These are phyloP conservation scores for Shinisaurus crocodilurus DNA, from an alignment of 2,113 vertebrate species.

Conservation along the genomic window DNA sequence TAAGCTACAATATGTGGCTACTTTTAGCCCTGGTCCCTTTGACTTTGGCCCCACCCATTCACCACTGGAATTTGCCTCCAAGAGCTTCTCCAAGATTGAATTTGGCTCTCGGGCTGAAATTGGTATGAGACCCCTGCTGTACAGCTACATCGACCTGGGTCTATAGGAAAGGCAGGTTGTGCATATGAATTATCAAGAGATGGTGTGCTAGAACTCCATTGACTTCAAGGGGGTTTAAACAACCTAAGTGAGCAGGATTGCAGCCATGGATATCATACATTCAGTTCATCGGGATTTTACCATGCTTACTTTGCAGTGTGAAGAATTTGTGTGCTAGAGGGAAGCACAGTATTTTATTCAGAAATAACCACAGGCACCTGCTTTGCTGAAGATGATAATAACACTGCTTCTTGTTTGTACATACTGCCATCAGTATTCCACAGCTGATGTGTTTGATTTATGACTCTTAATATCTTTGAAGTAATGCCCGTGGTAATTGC, in stretches of 20 bases:
- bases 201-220: not conserved
- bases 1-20: too few species aligned
- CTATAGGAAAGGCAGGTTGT: not conserved
- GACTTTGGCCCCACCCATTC: too few species aligned
- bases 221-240: not conserved
- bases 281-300: not conserved
- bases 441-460: slow-evolving; percentile 69
- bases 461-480: slow-evolving; percentile 67
- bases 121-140: too few species aligned
- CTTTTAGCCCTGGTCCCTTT: too few species aligned
- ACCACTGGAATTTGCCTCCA: too few species aligned
- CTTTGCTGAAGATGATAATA: slow-evolving; percentile 26
- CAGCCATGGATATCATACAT: not conserved
- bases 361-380: slow-evolving; percentile 15
- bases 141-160: not conserved
- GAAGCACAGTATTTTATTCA: not conserved
- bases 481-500: slow-evolving; percentile 73
- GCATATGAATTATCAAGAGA: not conserved
- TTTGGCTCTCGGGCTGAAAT: too few species aligned
- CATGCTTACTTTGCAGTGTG: not conserved
- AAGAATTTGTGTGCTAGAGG: not conserved
- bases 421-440: slow-evolving; percentile 50
- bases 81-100: too few species aligned
- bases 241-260: not conserved
- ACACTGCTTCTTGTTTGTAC: slow-evolving; percentile 47